Evolutionary conservation across 2,888 invertebrate genomes (phyloP).

Genomic region (Myopa tessellatipennis): DNA sequence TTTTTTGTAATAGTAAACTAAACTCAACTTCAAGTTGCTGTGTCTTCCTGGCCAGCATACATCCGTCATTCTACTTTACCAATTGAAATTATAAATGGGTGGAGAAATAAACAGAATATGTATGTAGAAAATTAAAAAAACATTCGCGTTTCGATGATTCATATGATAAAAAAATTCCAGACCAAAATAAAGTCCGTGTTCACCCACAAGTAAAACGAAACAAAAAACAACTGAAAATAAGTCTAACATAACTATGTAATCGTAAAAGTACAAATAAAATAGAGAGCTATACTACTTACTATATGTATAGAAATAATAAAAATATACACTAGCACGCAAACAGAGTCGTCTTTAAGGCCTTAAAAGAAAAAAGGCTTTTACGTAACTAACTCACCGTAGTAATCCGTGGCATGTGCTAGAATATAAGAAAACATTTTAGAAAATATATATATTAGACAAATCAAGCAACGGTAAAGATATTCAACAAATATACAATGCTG

Average conservation of each 20-base stretch:
- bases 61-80: slow-evolving; percentile 40
- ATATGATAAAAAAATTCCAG: slow-evolving; percentile 42
- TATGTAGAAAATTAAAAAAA: slow-evolving; percentile 43
- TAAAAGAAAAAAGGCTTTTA: slow-evolving; percentile 52
- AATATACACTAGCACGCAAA: not conserved
- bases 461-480: slow-evolving; percentile 23
- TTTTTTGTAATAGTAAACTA: not conserved
- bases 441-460: slow-evolving; percentile 43
- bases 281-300: not conserved
- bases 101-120: slow-evolving; percentile 55
- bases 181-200: slow-evolving; percentile 44
- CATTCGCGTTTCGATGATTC: slow-evolving; percentile 48
- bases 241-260: slow-evolving; percentile 31
- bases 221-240: slow-evolving; percentile 48
- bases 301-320: not conserved
- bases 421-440: slow-evolving; percentile 56
- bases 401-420: slow-evolving; percentile 96
- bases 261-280: not conserved
- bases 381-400: slow-evolving; percentile 95
- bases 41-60: slow-evolving; percentile 2
- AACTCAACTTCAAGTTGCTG: not conserved
- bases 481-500: slow-evolving; percentile 24
- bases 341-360: not conserved
- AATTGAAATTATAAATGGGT: slow-evolving; percentile 63
- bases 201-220: slow-evolving; percentile 47